Base-by-base conservation (phyloP, 2,797 vertebrate genomes). In the Hozukius guyotensis region DNA sequence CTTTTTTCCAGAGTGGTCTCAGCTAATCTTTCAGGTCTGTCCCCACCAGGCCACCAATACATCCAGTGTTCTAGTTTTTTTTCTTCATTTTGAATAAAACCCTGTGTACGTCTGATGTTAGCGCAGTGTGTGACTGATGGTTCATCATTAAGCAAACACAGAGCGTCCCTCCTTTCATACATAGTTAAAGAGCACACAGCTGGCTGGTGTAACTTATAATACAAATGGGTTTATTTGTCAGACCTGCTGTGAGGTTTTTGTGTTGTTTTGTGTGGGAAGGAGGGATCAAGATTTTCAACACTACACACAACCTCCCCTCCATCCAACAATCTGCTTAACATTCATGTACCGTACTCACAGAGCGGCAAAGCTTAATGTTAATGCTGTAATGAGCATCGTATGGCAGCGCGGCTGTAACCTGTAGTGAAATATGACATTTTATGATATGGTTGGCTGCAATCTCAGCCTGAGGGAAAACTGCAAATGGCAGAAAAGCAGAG, bases 111-210 rank as follows among this genome's bases (percentile, higher is more conserved):
- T 60, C 25, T 75, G 38, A 77, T 49, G 71, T 57, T 24, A 11
- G 34, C 8, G 10, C 38, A 53, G 66, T 52, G 29, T 63, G 63
- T 36, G 36, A 71, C 62, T 75, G 78, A 80, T 38, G 61, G 22
- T 57, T 67, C 60, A 77, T 75, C 77, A 82, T 72, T 75, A 36
- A 66, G 36, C 55, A 64, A 31, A 72, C 56, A 12, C 20, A 13
- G 4, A 42, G 55, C 6, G 8, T 31, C 11, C 32, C 55, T 64
- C 11, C 36, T 36, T 53, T 72, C 80, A 80, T 82, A 24, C 61
- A 88, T 74, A 82, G 32, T 84, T 80, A 64, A 88, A 86, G 24
- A 59, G 68, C 20, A 24, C 5, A 11, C 81, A 78, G 75, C 62
- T 81, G 75, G 7, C 76, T 88, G 72, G 59, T 80, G 46, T 57